These are phyloP conservation scores for Aphidoletes aphidimyza DNA, from an alignment of 2,888 invertebrate genomes.

Conservation along the genomic window DNA sequence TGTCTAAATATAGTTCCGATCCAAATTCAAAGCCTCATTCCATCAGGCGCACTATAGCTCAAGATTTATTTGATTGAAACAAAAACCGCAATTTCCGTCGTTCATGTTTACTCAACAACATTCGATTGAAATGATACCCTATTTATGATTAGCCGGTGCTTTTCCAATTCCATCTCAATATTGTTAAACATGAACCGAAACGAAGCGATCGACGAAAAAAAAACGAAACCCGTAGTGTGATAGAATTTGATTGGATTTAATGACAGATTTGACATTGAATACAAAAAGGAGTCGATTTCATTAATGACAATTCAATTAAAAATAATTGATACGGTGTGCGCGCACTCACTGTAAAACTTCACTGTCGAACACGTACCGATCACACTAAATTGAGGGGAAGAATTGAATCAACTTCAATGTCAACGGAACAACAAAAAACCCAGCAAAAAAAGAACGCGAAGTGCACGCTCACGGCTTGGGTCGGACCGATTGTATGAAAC, in stretches of 20 bases:
- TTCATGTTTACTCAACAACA: too few relatives aligned
- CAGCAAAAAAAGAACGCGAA: not conserved
- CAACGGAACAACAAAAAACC: not conserved
- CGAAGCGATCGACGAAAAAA: too few relatives aligned
- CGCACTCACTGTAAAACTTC: not conserved
- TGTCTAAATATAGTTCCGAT: too few relatives aligned
- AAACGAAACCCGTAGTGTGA: not conserved
- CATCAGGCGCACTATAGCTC: too few relatives aligned
- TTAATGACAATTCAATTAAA: constrained; percentile 51
- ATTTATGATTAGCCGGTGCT: too few relatives aligned
- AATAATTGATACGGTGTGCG: constrained; percentile 24
- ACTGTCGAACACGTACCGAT: not conserved
- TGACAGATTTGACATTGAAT: constrained; percentile 13
- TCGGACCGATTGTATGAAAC: not conserved
- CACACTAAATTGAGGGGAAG: not conserved
- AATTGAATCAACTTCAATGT: not conserved
- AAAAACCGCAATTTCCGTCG: too few relatives aligned
- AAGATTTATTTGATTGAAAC: too few relatives aligned
- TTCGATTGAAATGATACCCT: too few relatives aligned
- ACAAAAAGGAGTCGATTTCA: not conserved
- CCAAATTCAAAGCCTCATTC: too few relatives aligned
- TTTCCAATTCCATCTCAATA: too few relatives aligned
- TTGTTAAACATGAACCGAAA: too few relatives aligned
- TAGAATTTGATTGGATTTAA: too few relatives aligned
- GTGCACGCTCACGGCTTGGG: not conserved